Conservation (phyloP, 2,113 vertebrate genomes). For the Otus sunia region DNA sequence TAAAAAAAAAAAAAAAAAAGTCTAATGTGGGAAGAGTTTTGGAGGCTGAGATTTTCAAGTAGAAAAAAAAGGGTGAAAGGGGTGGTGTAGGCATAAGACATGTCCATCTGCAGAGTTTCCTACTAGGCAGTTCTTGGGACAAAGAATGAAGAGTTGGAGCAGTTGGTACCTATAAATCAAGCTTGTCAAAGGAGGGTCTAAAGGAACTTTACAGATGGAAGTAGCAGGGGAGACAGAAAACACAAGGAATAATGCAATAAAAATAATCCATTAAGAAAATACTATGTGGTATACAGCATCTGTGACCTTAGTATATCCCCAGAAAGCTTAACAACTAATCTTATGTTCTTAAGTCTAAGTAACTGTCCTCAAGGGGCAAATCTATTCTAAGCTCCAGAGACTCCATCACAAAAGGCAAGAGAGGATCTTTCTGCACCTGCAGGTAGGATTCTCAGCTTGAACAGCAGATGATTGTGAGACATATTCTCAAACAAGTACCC, state of each 20-base stretch:
- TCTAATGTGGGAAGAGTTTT: neutral
- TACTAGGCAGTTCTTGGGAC: neutral
- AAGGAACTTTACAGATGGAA: neutral
- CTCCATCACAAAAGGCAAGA: neutral
- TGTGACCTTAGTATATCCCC: neutral
- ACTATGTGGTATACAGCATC: neutral
- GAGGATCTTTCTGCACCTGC: neutral
- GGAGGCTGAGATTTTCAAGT: neutral
- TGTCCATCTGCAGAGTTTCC: neutral
- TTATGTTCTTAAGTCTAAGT: neutral
- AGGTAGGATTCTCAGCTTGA: neutral
- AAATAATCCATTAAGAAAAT: neutral
- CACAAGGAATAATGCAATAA: neutral
- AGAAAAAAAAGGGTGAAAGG: neutral
- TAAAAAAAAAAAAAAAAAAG: neutral
- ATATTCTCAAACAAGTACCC: neutral
- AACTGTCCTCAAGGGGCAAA: neutral
- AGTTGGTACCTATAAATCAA: neutral
- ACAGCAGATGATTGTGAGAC: neutral
- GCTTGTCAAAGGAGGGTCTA: neutral
- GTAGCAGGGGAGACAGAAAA: neutral
- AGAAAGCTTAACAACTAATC: conserved; percentile 1
- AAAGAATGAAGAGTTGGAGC: neutral
- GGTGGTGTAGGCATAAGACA: neutral
- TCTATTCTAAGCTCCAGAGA: neutral